Evolutionary conservation across 2,888 invertebrate genomes (phyloP), one percentile per base, ranked within the genome.

Genomic region (Hirudinaria manillensis): DNA sequence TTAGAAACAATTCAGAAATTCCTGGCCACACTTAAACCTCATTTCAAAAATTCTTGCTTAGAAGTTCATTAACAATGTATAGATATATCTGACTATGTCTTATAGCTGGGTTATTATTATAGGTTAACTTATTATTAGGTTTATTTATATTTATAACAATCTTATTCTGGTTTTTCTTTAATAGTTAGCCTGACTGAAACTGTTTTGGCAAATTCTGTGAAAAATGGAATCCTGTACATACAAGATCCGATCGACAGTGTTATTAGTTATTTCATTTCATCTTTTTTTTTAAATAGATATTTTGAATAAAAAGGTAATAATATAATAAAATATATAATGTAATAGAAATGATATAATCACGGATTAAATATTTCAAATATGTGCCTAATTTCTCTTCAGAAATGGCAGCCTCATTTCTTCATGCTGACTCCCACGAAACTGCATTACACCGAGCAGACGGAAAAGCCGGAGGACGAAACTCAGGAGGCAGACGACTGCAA

Each of bases 341-440:
- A 61, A 61, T 1, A 27, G 10, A 61, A 61, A 13, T 61, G 61
- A 24, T 16, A 45, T 45, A 10, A 10, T 7, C 10, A 36, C 3
- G 36, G 45, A 45, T 10, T 45, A 45, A 16, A 45, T 45, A 45
- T 45, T 45, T 45, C 13, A 45, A 45, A 4, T 10, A 45, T 10
- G 13, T 10, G 45, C 45, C 16, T 45, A 45, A 16, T 10, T 45
- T 16, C 45, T 10, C 45, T 10, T 6, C 90, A 91, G 83, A 91
- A 92, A 77, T 97, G 96, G 95, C 91, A 92, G 83, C 91, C 93
- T 0, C 94, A 95, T 86, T 94, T 94, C 82, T 95, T 96, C 83
- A 93, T 95, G 24, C 86, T 97, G 53, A 94, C 93, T 0, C 90
- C 92, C 78, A 91, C 90, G 81, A 93, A 94, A 84, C 87, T 97